A percentile compares a stretch with the other conserved stretches of the same genome.
These are phyloP conservation scores for Euschistus heros DNA, from an alignment of 1,140 invertebrate genomes.

Conservation along the genomic window DNA sequence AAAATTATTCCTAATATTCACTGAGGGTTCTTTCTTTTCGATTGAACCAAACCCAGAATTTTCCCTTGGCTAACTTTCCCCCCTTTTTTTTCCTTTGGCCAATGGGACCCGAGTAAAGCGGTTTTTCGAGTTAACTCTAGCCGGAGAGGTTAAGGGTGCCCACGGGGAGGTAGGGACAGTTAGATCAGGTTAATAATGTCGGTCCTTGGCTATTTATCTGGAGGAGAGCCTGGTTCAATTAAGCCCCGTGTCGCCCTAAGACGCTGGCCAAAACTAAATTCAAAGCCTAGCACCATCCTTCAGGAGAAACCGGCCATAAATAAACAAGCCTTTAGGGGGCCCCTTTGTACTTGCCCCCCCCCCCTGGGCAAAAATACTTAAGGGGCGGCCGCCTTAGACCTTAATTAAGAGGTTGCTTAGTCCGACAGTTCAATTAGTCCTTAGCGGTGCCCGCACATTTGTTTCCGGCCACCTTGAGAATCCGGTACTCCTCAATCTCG, in stretches of 20 bases:
- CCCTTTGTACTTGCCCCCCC: conserved; percentile 13
- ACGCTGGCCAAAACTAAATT: conserved; percentile 24
- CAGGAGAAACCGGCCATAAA: conserved; percentile 23
- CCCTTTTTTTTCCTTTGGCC: too few relatives aligned
- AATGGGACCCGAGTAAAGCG: too few relatives aligned
- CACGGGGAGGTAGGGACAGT: conserved; percentile 3
- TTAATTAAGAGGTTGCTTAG: conserved; percentile 24
- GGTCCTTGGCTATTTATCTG: conserved; percentile 8
- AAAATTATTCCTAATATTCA: too few relatives aligned
- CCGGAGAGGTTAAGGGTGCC: background rate
- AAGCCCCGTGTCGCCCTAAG: conserved; percentile 20
- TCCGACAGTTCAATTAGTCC: conserved; percentile 23
- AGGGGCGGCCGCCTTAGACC: conserved; percentile 13
- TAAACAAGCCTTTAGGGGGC: conserved; percentile 22
- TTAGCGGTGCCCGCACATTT: conserved; percentile 21
- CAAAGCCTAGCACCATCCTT: conserved; percentile 20
- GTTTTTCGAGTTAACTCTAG: background rate
- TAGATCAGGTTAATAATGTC: conserved; percentile 13
- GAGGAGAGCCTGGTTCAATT: conserved; percentile 18
- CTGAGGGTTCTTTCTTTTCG: too few relatives aligned
- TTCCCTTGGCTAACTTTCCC: too few relatives aligned
- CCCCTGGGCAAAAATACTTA: conserved; percentile 21
- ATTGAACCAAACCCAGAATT: too few relatives aligned
- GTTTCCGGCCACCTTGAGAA: conserved; percentile 12
- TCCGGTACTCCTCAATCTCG: background rate